Percentiles rank a stretch among this genome's conserved stretches.
Evolutionary conservation across 2,113 vertebrate genomes (phyloP).

Genomic region (Todiramphus saurophagus): DNA sequence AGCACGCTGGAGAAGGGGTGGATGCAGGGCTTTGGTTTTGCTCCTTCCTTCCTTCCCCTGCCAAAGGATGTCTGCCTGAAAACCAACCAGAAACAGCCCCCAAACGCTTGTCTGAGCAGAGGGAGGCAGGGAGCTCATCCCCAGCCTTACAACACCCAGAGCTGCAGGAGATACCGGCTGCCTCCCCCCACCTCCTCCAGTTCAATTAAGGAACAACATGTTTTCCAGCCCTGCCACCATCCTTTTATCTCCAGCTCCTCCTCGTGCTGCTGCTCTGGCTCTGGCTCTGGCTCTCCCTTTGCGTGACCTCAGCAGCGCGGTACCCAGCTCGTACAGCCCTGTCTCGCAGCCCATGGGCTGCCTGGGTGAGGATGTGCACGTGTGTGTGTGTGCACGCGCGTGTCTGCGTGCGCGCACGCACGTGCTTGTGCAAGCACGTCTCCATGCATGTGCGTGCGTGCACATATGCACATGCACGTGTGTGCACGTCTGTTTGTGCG

Average conservation of each 20-base stretch:
- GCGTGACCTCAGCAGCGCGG: not conserved
- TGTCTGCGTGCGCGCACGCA: not conserved
- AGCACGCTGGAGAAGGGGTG: fast-evolving
- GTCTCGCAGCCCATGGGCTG: not conserved
- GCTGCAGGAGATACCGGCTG: not conserved
- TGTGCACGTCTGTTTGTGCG: too few species aligned
- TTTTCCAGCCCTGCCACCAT: not conserved
- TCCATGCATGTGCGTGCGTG: too few species aligned
- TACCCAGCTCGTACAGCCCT: not conserved
- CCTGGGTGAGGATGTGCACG: not conserved
- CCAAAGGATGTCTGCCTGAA: not conserved
- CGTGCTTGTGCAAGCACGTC: too few species aligned
- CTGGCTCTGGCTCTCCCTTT: not conserved
- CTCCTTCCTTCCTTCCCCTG: not conserved
- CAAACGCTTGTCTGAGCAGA: not conserved
- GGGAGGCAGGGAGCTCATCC: not conserved
- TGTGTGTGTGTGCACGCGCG: too few species aligned
- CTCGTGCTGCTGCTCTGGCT: not conserved
- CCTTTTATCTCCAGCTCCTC: not conserved
- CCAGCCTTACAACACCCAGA: fast-evolving
- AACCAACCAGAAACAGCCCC: not conserved
- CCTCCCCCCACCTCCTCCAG: not conserved
- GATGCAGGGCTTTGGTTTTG: not conserved
- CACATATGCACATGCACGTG: too few species aligned
- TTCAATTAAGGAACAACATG: not conserved